Conservation (phyloP, 1,140 invertebrate species). For the Tetraneura akinire region DNA sequence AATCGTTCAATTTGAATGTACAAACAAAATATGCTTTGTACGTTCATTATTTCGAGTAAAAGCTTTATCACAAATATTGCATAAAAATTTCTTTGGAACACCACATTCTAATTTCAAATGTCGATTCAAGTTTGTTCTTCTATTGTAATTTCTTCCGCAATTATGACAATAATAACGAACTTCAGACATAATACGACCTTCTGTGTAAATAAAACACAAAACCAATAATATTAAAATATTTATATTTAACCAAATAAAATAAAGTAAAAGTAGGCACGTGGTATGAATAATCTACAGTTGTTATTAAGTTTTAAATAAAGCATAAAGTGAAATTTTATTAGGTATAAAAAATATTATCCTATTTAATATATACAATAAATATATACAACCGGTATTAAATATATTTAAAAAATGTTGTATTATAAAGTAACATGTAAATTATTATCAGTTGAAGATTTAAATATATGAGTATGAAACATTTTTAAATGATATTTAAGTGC, state of each 20-base stretch:
- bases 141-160: slow-evolving; percentile 53
- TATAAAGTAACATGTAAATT: background rate
- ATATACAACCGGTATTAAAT: too few relatives aligned
- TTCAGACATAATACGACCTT: background rate
- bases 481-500: slow-evolving; percentile 55
- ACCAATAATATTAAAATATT: too few relatives aligned
- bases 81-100: background rate
- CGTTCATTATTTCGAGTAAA: background rate
- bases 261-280: too few relatives aligned
- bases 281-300: too few relatives aligned
- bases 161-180: background rate
- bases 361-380: too few relatives aligned
- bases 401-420: too few relatives aligned
- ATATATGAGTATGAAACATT: slow-evolving; percentile 59
- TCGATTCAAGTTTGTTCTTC: slow-evolving; percentile 55
- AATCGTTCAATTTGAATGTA: background rate
- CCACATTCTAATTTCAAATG: slow-evolving; percentile 29
- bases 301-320: too few relatives aligned
- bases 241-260: too few relatives aligned
- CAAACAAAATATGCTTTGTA: background rate
- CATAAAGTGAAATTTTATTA: too few relatives aligned
- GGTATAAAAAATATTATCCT: too few relatives aligned
- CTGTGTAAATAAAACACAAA: background rate
- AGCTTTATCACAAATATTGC: background rate
- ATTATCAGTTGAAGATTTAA: background rate